phyloP scores from a whole-genome alignment of 2,113 vertebrate species.

The Colossoma macropomum region DNA sequence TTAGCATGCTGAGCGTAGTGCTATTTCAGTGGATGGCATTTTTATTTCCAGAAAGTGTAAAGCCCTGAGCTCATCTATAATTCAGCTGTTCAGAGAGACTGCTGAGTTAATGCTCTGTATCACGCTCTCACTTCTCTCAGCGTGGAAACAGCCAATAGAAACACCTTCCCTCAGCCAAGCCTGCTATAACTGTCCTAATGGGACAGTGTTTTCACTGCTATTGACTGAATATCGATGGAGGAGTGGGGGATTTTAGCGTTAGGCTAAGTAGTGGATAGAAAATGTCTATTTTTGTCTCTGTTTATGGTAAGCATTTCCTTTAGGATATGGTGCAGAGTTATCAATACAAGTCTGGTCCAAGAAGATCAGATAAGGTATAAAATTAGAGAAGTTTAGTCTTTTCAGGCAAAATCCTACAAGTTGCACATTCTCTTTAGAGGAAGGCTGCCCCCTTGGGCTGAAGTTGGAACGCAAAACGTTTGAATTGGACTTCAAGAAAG shows the following conservation, averaged over 20 bases:
- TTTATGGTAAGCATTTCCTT: not conserved
- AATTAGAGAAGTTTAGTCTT: not conserved
- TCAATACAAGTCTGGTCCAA: not conserved
- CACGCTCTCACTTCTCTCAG: conserved; percentile 7
- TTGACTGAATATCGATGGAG: not conserved
- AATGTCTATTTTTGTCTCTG: not conserved
- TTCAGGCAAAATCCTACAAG: too few species aligned
- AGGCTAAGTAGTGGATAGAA: not conserved
- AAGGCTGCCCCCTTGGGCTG: too few species aligned
- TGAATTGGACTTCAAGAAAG: too few species aligned
- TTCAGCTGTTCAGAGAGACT: conserved; percentile 70
- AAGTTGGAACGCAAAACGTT: too few species aligned
- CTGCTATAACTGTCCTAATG: conserved; percentile 1
- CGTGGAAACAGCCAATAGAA: conserved; percentile 14
- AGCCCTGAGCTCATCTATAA: conserved; percentile 73
- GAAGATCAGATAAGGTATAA: not conserved
- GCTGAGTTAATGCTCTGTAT: conserved; percentile 68
- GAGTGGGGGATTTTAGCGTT: conserved; percentile 1
- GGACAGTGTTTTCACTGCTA: not conserved
- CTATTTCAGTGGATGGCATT: conserved; percentile 62
- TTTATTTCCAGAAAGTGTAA: conserved; percentile 72
- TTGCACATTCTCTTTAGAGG: too few species aligned
- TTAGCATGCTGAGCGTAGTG: conserved; percentile 50
- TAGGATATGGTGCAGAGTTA: not conserved
- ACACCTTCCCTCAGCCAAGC: conserved; percentile 3